Conservation (phyloP, 2,113 vertebrate species). For the Meriones unguiculatus region DNA sequence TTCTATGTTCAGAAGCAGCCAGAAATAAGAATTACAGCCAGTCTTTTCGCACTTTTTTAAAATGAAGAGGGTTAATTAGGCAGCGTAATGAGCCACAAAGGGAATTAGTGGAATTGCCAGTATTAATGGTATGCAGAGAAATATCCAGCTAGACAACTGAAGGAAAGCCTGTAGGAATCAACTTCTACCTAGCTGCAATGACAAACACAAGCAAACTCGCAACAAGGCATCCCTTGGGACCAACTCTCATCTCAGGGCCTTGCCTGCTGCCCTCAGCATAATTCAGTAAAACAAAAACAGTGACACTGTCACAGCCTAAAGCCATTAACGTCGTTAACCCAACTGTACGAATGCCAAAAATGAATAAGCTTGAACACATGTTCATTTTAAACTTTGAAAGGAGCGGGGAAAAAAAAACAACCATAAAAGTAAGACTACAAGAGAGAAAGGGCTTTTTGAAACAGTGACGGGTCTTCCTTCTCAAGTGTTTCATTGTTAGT, state of each 20-base stretch:
- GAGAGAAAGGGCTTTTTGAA: not conserved
- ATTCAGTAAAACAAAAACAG: conserved; percentile 32
- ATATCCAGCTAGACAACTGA: conserved; percentile 36
- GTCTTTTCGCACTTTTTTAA: conserved; percentile 32
- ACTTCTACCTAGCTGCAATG: not conserved
- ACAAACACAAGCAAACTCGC: not conserved
- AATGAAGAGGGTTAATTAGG: conserved; percentile 52
- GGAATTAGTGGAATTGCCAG: conserved; percentile 50
- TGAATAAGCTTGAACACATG: not conserved
- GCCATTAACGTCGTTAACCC: not conserved
- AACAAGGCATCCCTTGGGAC: not conserved
- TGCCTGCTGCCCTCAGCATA: not conserved
- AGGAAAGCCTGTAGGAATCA: conserved; percentile 66
- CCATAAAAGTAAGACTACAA: not conserved
- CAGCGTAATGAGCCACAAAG: conserved; percentile 56
- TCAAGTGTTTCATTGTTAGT: not conserved
- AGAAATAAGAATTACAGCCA: conserved; percentile 47
- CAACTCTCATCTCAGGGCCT: not conserved
- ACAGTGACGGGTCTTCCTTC: not conserved
- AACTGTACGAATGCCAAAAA: not conserved
- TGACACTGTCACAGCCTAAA: not conserved
- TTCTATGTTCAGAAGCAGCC: not conserved
- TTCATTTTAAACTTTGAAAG: conserved; percentile 47
- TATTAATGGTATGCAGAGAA: conserved; percentile 49
- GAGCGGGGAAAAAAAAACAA: conserved; percentile 39